Evolutionary conservation across 2,888 invertebrate genomes (phyloP).

Genomic region (Netelia fuscicornis): DNA sequence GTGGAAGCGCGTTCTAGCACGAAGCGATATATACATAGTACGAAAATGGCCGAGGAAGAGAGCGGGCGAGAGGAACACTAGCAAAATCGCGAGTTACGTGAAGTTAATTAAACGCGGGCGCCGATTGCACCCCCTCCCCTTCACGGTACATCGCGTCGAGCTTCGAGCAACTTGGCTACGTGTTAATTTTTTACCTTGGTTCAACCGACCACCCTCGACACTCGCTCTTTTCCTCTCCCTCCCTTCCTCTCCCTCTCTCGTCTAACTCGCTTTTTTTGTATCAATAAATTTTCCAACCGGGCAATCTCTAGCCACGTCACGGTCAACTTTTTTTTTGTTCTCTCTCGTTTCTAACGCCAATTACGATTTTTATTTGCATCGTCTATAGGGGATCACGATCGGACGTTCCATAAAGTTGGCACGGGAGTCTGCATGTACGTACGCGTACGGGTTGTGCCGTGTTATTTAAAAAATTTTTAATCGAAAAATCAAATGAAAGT

Average conservation of each 20-base stretch:
- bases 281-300: conserved; percentile 51
- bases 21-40: conserved; percentile 7
- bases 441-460: no score
- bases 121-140: conserved; percentile 64
- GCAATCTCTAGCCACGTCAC: conserved; percentile 28
- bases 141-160: conserved; percentile 43
- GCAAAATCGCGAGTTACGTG: conserved; percentile 75
- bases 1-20: conserved; percentile 24
- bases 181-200: conserved; percentile 60
- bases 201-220: neutral
- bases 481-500: no score
- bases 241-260: neutral
- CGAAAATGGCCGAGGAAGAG: conserved; percentile 37
- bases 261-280: conserved; percentile 47
- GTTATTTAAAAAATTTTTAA: no score
- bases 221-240: neutral
- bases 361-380: conserved; percentile 36
- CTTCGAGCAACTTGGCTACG: conserved; percentile 51
- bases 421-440: no score
- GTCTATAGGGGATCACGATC: neutral
- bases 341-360: conserved; percentile 10
- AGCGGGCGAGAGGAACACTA: conserved; percentile 40
- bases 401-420: no score
- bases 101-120: conserved; percentile 80
- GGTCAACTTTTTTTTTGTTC: conserved; percentile 11